These are phyloP conservation scores for Spinus olivaceus DNA, from an alignment of 2,797 vertebrate species.

Conservation along the genomic window DNA sequence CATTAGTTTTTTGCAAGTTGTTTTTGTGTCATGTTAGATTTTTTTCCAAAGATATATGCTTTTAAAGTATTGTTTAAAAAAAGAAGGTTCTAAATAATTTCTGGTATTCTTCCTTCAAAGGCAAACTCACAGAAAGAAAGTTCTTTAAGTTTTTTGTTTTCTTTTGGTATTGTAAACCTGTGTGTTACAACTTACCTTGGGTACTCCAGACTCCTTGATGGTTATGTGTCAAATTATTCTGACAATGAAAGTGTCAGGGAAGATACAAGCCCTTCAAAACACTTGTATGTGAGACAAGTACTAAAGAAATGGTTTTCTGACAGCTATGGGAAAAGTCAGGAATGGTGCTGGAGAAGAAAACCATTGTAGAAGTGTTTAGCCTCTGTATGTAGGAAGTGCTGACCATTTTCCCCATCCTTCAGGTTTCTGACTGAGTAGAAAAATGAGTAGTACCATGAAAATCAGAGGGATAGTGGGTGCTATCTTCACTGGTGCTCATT, in stretches of 20 bases:
- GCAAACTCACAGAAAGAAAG: background rate
- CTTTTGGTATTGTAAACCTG: background rate
- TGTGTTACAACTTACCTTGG: background rate
- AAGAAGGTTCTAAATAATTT: background rate
- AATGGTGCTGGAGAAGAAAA: background rate
- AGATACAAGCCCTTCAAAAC: accelerated
- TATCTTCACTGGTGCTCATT: background rate
- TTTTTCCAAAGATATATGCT: background rate
- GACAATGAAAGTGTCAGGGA: background rate
- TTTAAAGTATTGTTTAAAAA: background rate
- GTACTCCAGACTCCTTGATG: background rate
- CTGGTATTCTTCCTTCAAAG: background rate
- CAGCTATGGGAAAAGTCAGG: background rate
- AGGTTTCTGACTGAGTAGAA: background rate
- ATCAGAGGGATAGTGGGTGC: background rate
- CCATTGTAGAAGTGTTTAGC: background rate
- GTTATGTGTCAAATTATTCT: background rate
- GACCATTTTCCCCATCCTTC: background rate
- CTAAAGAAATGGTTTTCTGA: background rate
- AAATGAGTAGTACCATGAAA: background rate
- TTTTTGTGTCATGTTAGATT: background rate
- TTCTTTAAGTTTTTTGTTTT: background rate
- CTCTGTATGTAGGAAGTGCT: background rate
- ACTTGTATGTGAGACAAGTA: background rate
- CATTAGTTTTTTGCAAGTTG: background rate